These are phyloP conservation scores for Pocillopora damicornis DNA, from an alignment of 64 coral and sea anemone genomes.

Conservation along the genomic window DNA sequence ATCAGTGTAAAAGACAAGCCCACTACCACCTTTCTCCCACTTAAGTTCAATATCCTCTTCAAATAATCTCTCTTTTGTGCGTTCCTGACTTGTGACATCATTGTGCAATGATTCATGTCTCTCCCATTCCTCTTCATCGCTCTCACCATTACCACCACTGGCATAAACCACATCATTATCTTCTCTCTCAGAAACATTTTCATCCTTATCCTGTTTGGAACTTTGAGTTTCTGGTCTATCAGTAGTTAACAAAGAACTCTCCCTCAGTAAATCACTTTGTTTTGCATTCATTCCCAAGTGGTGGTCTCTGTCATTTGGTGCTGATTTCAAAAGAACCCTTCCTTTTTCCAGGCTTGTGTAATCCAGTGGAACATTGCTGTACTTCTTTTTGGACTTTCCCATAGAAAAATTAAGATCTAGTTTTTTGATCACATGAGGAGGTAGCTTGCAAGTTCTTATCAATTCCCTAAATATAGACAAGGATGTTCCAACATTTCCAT, in stretches of 20 bases:
- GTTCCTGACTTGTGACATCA: constrained; percentile 87
- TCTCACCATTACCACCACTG: constrained; percentile 34
- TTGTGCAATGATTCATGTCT: constrained; percentile 92
- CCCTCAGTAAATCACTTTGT: neutral
- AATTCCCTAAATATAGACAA: constrained; percentile 63
- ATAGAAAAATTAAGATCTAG: constrained; percentile 75
- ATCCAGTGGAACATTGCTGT: constrained; percentile 92
- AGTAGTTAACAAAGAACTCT: neutral
- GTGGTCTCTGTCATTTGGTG: neutral
- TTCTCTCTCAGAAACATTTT: neutral
- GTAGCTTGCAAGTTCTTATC: constrained; percentile 82
- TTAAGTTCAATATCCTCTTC: constrained; percentile 97
- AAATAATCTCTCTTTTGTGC: constrained; percentile 94
- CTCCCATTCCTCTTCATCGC: constrained; percentile 85
- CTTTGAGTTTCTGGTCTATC: neutral
- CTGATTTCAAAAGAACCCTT: neutral
- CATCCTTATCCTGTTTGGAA: neutral
- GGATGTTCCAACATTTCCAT: constrained; percentile 97
- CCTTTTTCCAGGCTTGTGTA: constrained; percentile 42
- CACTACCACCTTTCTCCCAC: constrained; percentile 99
- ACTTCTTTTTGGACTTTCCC: constrained; percentile 64
- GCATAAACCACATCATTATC: neutral
- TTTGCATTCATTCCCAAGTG: neutral
- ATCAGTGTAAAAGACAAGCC: constrained; percentile 98
- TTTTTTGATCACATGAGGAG: constrained; percentile 88